Conservation (phyloP, 2,797 vertebrate species). For the Myotis findleyi region DNA sequence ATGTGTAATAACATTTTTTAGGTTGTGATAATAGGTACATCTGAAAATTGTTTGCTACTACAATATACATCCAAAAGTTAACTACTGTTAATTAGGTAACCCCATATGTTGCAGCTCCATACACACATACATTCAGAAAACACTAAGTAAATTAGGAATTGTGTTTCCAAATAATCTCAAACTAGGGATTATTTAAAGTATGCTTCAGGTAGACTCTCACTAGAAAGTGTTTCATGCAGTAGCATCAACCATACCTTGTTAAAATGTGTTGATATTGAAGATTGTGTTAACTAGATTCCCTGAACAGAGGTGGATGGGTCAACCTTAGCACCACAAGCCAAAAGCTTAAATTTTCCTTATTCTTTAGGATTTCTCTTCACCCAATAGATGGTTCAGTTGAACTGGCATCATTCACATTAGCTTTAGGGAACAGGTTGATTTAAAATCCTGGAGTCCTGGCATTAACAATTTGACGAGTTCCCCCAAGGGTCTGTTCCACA, state of each 20-base stretch:
- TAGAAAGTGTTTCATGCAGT: slow-evolving; percentile 23
- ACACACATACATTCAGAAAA: not conserved
- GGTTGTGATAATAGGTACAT: not conserved
- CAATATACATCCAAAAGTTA: not conserved
- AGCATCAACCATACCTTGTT: not conserved
- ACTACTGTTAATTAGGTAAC: slow-evolving; percentile 21
- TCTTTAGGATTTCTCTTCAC: slow-evolving; percentile 44
- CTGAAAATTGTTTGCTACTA: slow-evolving; percentile 1
- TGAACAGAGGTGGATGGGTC: not conserved
- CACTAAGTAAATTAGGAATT: slow-evolving; percentile 12
- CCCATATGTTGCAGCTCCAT: not conserved
- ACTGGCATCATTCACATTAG: slow-evolving; percentile 48
- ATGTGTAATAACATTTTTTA: not conserved
- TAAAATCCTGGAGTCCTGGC: slow-evolving; percentile 43
- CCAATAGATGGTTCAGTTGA: not conserved
- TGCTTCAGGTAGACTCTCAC: slow-evolving; percentile 11
- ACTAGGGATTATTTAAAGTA: slow-evolving; percentile 12
- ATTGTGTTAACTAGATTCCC: not conserved
- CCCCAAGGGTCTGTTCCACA: slow-evolving; percentile 49
- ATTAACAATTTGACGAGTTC: slow-evolving; percentile 54
- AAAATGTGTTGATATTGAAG: slow-evolving; percentile 25
- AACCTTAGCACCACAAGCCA: not conserved
- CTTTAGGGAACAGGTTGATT: slow-evolving; percentile 49
- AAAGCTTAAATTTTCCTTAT: slow-evolving; percentile 9
- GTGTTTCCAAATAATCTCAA: not conserved